A percentile compares a stretch with the other conserved stretches of the same genome.
phyloP scores from a whole-genome alignment of 2,113 vertebrate genomes.

The Ariopsis seemanni region DNA sequence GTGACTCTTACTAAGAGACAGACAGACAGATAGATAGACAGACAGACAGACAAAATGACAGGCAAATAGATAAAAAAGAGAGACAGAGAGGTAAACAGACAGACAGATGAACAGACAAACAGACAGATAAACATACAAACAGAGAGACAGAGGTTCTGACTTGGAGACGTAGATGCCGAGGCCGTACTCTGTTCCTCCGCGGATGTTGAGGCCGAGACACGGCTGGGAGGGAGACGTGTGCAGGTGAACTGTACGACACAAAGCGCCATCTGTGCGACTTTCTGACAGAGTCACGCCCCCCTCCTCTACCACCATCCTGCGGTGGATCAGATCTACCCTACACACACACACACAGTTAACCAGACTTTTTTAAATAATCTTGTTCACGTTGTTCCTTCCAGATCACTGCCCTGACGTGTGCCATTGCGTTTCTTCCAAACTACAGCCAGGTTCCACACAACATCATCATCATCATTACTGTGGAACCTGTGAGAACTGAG shows the following conservation, averaged over 20 bases:
- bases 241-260: conserved; percentile 85
- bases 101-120: not conserved
- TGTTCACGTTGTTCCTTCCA: not conserved
- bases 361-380: not conserved
- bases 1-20: not conserved
- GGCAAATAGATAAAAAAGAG: not conserved
- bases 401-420: not conserved
- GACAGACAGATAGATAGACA: not conserved
- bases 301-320: conserved; percentile 88
- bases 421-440: not conserved
- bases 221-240: conserved; percentile 90
- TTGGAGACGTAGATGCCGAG: conserved; percentile 96
- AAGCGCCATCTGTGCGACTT: conserved; percentile 76
- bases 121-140: not conserved
- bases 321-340: conserved; percentile 94
- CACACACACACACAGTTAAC: conserved; percentile 33
- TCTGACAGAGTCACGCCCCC: conserved; percentile 71
- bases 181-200: conserved; percentile 92
- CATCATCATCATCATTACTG: not conserved
- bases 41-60: not conserved
- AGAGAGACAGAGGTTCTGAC: conserved; percentile 66
- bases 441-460: too few species aligned
- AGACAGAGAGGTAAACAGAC: not conserved
- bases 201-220: conserved; percentile 96
- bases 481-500: too few species aligned